A percentile compares a stretch with the other conserved stretches of the same genome.
phyloP scores from a whole-genome alignment of 1,140 invertebrate species.

The Bursaphelenchus mucronatus region DNA sequence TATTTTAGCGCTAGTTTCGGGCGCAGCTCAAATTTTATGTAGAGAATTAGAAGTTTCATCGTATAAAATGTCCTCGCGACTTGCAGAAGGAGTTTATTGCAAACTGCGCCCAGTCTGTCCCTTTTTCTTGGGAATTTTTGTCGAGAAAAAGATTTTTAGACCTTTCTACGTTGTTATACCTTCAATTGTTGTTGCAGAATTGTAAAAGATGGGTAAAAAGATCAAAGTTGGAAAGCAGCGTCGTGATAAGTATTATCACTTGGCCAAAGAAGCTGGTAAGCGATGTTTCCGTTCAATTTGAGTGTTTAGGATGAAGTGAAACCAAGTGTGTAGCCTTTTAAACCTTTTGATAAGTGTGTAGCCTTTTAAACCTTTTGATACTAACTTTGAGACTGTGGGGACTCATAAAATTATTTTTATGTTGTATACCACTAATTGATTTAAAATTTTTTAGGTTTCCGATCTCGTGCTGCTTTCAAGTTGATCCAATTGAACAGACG shows the following conservation, averaged over 20 bases:
- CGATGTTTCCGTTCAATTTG: background rate
- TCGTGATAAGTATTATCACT: conserved; percentile 94
- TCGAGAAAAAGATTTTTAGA: no score
- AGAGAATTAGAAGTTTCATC: no score
- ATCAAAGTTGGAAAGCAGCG: conserved; percentile 92
- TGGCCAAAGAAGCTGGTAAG: conserved; percentile 94
- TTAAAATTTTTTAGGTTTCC: conserved; percentile 71
- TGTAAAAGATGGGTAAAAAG: conserved; percentile 81
- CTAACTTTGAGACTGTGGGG: conserved; percentile 1
- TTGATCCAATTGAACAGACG: conserved; percentile 94
- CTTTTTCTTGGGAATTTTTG: no score
- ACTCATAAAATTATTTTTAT: background rate
- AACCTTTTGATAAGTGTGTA: no score
- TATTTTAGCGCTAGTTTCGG: no score
- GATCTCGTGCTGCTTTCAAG: conserved; percentile 96
- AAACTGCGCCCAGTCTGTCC: no score
- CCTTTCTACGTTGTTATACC: no score
- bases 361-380: background rate
- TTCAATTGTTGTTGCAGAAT: no score
- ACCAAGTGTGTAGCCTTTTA: no score
- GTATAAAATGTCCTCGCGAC: no score
- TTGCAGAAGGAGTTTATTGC: no score
- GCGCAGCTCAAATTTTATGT: no score
- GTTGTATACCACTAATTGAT: background rate
- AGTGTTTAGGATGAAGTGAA: conserved; percentile 5